Conservation (phyloP, 2,888 invertebrate genomes). For the Synanthedon formicaeformis region DNA sequence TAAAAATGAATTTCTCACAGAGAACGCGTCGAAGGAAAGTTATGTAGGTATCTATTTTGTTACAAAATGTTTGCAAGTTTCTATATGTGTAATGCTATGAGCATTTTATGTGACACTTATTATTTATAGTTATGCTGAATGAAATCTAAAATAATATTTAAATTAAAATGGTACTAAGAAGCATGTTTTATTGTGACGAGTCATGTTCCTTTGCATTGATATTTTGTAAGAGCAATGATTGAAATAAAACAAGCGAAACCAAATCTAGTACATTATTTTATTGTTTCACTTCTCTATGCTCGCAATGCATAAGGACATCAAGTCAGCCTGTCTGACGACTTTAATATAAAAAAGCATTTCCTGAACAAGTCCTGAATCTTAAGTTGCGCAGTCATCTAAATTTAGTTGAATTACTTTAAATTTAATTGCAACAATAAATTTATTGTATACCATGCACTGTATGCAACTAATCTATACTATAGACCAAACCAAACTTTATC, state of each 20-base stretch:
- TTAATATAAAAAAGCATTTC: too few relatives aligned
- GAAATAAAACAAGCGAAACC: conserved; percentile 71
- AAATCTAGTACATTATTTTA: conserved; percentile 50
- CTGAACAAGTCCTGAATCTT: too few relatives aligned
- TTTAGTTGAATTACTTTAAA: too few relatives aligned
- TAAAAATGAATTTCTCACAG: conserved; percentile 51
- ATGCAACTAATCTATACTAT: too few relatives aligned
- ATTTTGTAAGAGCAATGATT: conserved; percentile 72
- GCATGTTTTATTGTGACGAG: conserved; percentile 71
- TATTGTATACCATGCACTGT: too few relatives aligned
- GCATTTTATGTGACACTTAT: conserved; percentile 70
- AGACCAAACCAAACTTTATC: too few relatives aligned
- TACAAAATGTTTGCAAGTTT: conserved; percentile 71
- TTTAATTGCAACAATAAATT: too few relatives aligned
- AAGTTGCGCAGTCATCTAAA: neutral
- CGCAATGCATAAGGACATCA: too few relatives aligned
- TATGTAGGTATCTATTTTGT: conserved; percentile 71
- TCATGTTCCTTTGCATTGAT: conserved; percentile 73
- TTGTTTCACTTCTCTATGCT: conserved; percentile 8
- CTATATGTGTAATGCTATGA: conserved; percentile 65
- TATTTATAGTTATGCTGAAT: conserved; percentile 71
- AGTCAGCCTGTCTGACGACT: too few relatives aligned
- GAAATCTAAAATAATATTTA: conserved; percentile 68
- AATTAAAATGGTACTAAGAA: conserved; percentile 70
- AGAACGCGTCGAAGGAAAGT: conserved; percentile 59